Base-by-base conservation (phyloP, 2,888 invertebrate species). In the Leptinotarsa haldemani region DNA sequence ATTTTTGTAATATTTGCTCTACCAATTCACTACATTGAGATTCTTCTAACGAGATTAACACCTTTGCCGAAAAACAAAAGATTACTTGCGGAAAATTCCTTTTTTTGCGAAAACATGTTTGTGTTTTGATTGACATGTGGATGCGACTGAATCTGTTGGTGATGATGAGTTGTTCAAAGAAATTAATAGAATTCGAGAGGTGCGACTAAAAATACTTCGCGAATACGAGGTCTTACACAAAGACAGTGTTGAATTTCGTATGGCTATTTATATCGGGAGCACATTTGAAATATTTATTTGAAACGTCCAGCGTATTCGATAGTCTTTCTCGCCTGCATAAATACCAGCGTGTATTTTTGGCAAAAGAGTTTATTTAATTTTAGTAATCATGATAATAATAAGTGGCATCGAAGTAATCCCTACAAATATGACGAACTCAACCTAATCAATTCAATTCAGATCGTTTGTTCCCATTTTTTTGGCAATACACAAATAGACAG, bases 201-300 rank as follows among this genome's bases (percentile, higher is more conserved):
- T 69, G 18, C 13, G 65, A 58, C 76, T 78, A 78, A 74, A 78
- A 78, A 76, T 78, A 78, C 68, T 48, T 61, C 52, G 71, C 69
- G 71, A 73, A 75, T 74, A 74, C 78, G 74, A 76, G 70, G 64
- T 47, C 46, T 53, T 73, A 75, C 76, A 78, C 78, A 78, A 76
- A 74, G 58, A 48, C 46, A 65, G 76, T 73, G 69, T 78, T 71
- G 65, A 73, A 69, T 78, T 76, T 75, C 76, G 52, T 74, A 13
- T 53, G 61, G 72, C 69, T 78, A 78, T 78, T 78, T 78, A 71
- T 78, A 78, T 66, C 74, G 30, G 56, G 48, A 67, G 71, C 68
- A 68, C 52, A 64, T 74, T 78, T 65, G 64, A 73, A 75, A 73
- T 75, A 70, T 70, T 74, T 74, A 74, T 74, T 72, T 66, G 53